phyloP scores from a whole-genome alignment of 2,888 invertebrate genomes.

The Cantharis flavilabris region DNA sequence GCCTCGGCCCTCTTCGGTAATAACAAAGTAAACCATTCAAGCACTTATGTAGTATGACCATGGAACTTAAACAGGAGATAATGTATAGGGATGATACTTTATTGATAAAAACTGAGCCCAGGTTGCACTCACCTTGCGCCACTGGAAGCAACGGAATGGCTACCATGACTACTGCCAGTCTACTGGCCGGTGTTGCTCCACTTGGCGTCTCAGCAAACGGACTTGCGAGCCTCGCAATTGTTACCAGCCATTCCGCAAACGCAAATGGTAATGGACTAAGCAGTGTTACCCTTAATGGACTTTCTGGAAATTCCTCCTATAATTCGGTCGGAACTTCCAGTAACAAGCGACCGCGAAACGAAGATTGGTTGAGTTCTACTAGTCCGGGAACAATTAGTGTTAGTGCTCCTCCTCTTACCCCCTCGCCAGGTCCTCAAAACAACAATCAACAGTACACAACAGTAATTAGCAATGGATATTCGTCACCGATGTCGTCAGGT shows the following conservation, averaged over 20 bases:
- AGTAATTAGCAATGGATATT: conserved; percentile 75
- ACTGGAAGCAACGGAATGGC: conserved; percentile 35
- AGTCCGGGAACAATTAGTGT: conserved; percentile 62
- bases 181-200: conserved; percentile 35
- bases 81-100: conserved; percentile 60
- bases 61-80: conserved; percentile 71
- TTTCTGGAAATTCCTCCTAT: conserved; percentile 31
- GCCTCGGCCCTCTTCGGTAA: conserved; percentile 48
- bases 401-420: conserved; percentile 68
- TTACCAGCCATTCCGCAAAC: conserved; percentile 27
- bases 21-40: conserved; percentile 36
- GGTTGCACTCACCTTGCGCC: conserved; percentile 47
- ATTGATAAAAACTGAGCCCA: conserved; percentile 58
- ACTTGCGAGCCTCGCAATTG: conserved; percentile 41
- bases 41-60: conserved; percentile 37
- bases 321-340: conserved; percentile 25
- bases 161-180: conserved; percentile 39
- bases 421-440: conserved; percentile 64
- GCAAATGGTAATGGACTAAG: conserved; percentile 42
- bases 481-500: conserved; percentile 83
- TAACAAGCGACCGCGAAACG: conserved; percentile 51
- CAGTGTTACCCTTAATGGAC: conserved; percentile 32
- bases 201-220: conserved; percentile 41
- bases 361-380: conserved; percentile 69
- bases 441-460: conserved; percentile 56